These are phyloP conservation scores for Trinectes maculatus DNA, from an alignment of 2,113 vertebrate species.

Conservation along the genomic window DNA sequence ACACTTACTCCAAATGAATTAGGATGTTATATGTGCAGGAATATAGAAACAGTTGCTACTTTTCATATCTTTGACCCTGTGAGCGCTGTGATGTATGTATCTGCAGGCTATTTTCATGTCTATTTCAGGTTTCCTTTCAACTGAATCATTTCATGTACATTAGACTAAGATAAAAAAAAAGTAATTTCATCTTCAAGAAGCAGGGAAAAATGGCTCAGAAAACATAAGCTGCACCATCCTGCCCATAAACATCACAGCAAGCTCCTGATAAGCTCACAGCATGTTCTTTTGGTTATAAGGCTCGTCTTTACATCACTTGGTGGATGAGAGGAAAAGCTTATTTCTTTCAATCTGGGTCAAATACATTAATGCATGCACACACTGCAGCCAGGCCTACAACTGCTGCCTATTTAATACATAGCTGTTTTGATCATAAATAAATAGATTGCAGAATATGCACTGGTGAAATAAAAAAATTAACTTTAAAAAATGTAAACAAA, in stretches of 20 bases:
- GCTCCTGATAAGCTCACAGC: conserved; percentile 52
- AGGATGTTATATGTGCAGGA: too few relatives aligned
- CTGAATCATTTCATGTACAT: not conserved
- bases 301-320: conserved; percentile 39
- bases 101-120: not conserved
- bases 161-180: conserved; percentile 9
- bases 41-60: not conserved
- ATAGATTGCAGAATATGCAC: too few relatives aligned
- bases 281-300: conserved; percentile 53
- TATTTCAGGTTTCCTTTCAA: not conserved
- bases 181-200: conserved; percentile 12
- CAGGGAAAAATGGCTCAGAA: not conserved
- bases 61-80: not conserved
- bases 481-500: too few relatives aligned
- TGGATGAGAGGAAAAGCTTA: conserved; percentile 29
- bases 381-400: not conserved
- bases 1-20: too few relatives aligned
- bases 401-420: too few relatives aligned
- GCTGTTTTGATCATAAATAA: too few relatives aligned
- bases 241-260: conserved; percentile 24
- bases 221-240: conserved; percentile 7
- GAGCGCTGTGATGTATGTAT: not conserved
- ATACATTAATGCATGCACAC: conserved; percentile 39
- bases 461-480: too few relatives aligned
- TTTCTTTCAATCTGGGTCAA: conserved; percentile 63